Base-by-base conservation (phyloP, 2,888 invertebrate genomes). In the Bembecia ichneumoniformis region DNA sequence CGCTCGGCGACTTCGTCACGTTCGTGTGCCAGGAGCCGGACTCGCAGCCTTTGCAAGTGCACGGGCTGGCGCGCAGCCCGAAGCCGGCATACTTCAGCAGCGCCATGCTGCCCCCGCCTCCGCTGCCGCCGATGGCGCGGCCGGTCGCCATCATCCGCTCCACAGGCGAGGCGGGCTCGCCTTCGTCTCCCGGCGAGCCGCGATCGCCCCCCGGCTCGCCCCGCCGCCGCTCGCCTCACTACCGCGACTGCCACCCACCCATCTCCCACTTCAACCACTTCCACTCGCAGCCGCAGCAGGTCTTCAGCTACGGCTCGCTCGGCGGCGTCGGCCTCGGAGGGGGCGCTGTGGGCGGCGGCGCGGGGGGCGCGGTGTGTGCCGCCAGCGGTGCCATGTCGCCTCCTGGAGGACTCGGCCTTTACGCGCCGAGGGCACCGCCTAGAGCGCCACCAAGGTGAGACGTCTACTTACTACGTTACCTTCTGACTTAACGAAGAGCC, bases 101-200 rank as follows among this genome's bases (percentile, higher is more conserved):
- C 71, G 93, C 96, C 49, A 97, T 98, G 95, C 89, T 98, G 71
- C 97, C 97, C 4, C 97, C 97, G 20, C 96, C 97, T 5, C 97
- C 97, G 3, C 91, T 97, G 35, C 97, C 97, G 5, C 97, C 97
- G 14, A 96, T 98, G 95, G 97, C 98, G 3, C 89, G 98, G 57
- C 98, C 98, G 0, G 98, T 98, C 28, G 97, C 98, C 55, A 97
- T 98, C 68, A 96, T 98, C 67, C 91, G 97, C 63, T 97, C 97
- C 50, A 96, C 96, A 64, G 94, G 92, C 43, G 51, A 20, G 51
- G 54, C 16, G 65, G 70, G 68, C 1, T 70, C 77, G 2, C 76
- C 83, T 0, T 74, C 82, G 2, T 58, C 77, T 46, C 79, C 88
- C 1, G 76, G 83, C 47, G 82, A 82, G 60, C 71, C 68, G 55